Conservation (phyloP, 1,140 invertebrate species). For the Periplaneta americana region DNA sequence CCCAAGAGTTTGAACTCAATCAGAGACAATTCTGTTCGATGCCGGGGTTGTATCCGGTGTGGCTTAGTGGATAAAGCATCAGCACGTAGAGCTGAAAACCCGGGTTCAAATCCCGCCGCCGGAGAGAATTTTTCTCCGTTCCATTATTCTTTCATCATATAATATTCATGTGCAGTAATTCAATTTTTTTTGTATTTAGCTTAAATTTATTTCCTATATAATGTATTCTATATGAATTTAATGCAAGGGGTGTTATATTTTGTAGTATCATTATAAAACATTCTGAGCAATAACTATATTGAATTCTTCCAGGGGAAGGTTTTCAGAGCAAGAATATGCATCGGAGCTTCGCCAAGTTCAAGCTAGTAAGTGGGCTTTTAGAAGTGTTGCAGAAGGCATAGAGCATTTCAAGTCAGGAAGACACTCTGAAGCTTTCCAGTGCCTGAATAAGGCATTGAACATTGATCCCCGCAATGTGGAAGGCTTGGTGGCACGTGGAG, state of each 20-base stretch:
- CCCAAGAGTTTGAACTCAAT: no score
- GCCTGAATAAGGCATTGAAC: conserved; percentile 86
- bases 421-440: conserved; percentile 90
- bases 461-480: conserved; percentile 92
- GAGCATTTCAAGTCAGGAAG: conserved; percentile 87
- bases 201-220: not conserved
- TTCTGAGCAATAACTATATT: no score
- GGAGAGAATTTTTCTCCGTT: no score
- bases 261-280: no score
- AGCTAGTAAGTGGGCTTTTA: conserved; percentile 88
- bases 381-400: conserved; percentile 88
- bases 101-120: no score
- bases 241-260: no score
- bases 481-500: conserved; percentile 87
- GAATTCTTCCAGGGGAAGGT: conserved; percentile 54
- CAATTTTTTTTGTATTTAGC: not conserved
- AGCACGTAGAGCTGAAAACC: no score
- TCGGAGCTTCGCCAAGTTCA: conserved; percentile 79
- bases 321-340: conserved; percentile 74
- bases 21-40: no score
- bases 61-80: no score
- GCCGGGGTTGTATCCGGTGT: no score
- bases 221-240: no score
- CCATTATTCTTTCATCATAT: no score
- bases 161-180: not conserved